Evolutionary conservation across 2,113 vertebrate genomes (phyloP), one percentile per base, ranked within the genome.

Genomic region (Aegithalos caudatus): DNA sequence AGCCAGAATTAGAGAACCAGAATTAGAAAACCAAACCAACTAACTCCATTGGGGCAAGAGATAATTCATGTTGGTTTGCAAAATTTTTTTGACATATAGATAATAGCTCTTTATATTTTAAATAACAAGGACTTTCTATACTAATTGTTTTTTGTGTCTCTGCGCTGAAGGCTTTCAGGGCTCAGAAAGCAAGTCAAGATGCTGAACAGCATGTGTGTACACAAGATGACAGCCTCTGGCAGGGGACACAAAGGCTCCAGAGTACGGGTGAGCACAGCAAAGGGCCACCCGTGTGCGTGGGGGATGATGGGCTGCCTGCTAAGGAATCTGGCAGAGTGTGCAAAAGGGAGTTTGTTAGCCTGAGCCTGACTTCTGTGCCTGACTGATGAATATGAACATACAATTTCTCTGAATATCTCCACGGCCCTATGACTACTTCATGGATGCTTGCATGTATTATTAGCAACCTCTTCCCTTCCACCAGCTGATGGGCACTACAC

Each of bases 181-280:
- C 67, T 81, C 7, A 2, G 72, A 93, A 91, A 54, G 58, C 37
- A 80, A 92, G 78, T 91, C 61, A 92, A 82, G 87, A 80, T 58
- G 79, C 92, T 80, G 60, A 90, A 81, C 84, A 85, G 85, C 9
- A 5, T 82, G 89, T 53, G 29, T 40, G 37, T 86, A 88, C 72
- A 86, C 76, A 92, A 66, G 54, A 81, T 79, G 93, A 92, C 83
- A 93, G 90, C 60, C 79, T 92, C 69, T 92, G 90, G 88, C 80
- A 92, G 60, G 47, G 45, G 40, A 90, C 90, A 93, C 72, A 92
- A 90, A 83, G n/a, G 72, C 72, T 88, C 71, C 85, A 57, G 85
- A 86, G 13, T 4, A 35, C 0, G n/a, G 57, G 85, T 11, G n/a
- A 82, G 62, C 65, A 13, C 44, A 83, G 85, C 0, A 0, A 77